Percentiles rank a stretch among this genome's conserved stretches.
Conservation (phyloP, 2,888 invertebrate species). For the Aricia artaxerxes region DNA sequence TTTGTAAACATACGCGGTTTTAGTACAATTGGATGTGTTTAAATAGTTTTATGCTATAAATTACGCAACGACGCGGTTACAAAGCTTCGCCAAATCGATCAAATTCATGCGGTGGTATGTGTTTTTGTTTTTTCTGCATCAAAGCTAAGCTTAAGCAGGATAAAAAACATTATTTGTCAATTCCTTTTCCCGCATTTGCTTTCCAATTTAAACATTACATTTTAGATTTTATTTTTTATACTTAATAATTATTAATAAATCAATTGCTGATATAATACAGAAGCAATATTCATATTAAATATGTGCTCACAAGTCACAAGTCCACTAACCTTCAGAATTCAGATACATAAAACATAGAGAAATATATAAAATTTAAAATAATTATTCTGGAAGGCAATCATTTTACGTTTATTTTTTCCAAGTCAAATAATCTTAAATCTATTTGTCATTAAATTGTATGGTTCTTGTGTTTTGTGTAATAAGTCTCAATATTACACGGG, state of each 20-base stretch:
- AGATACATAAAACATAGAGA: not conserved
- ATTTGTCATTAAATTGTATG: too few species aligned
- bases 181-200: constrained; percentile 58
- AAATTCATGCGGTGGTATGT: constrained; percentile 34
- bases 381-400: too few species aligned
- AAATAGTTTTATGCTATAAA: constrained; percentile 18
- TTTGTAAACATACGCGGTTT: constrained; percentile 6
- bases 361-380: too few species aligned
- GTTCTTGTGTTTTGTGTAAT: too few species aligned
- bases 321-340: not conserved
- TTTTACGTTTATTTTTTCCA: too few species aligned
- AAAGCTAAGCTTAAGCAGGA: constrained; percentile 52
- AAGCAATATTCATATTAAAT: not conserved
- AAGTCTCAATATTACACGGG: not conserved
- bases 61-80: not conserved
- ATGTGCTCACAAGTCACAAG: not conserved
- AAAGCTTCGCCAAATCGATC: constrained; percentile 31
- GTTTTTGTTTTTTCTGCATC: constrained; percentile 35
- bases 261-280: not conserved
- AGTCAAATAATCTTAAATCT: too few species aligned
- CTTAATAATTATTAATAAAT: not conserved
- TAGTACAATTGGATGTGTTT: not conserved
- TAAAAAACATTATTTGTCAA: constrained; percentile 61
- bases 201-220: constrained; percentile 40
- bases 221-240: not conserved